phyloP scores from a whole-genome alignment of 2,888 invertebrate genomes.

The Hyppa rectilinea region DNA sequence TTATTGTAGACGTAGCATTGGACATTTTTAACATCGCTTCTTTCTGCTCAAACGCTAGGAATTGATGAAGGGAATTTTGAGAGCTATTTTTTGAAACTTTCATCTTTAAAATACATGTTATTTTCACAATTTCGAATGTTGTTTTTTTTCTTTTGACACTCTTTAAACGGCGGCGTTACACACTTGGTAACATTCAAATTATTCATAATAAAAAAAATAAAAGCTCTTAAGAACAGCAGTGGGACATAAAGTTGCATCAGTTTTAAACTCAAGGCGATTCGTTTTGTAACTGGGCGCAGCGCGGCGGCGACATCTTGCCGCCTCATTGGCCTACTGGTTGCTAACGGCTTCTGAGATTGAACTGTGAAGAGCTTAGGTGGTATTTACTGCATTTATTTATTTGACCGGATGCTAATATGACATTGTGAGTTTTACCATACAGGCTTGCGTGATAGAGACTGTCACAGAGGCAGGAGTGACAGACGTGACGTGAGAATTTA shows the following conservation, averaged over 20 bases:
- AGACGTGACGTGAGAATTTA: too few relatives aligned
- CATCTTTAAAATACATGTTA: too few relatives aligned
- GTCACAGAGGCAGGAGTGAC: not conserved
- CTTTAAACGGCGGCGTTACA: too few relatives aligned
- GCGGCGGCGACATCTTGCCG: conserved; percentile 53
- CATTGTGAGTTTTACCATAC: not conserved
- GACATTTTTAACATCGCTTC: too few relatives aligned
- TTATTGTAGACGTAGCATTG: too few relatives aligned
- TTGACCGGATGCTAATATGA: not conserved
- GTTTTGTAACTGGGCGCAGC: conserved; percentile 53
- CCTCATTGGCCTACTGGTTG: conserved; percentile 39
- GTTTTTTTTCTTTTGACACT: too few relatives aligned
- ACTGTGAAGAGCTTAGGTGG: not conserved
- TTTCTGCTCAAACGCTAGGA: not conserved
- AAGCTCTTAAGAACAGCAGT: conserved; percentile 23
- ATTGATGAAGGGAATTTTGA: not conserved
- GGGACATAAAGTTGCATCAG: conserved; percentile 41
- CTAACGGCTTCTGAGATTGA: conserved; percentile 32
- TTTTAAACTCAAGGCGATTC: conserved; percentile 39
- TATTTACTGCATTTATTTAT: conserved; percentile 2
- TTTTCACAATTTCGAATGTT: too few relatives aligned
- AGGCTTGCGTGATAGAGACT: not conserved
- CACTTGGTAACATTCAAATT: conserved; percentile 22
- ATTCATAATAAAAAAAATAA: conserved; percentile 34
- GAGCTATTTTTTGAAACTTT: not conserved